Base-by-base conservation (phyloP, 2,888 invertebrate species). In the Chrysina gloriosa region DNA sequence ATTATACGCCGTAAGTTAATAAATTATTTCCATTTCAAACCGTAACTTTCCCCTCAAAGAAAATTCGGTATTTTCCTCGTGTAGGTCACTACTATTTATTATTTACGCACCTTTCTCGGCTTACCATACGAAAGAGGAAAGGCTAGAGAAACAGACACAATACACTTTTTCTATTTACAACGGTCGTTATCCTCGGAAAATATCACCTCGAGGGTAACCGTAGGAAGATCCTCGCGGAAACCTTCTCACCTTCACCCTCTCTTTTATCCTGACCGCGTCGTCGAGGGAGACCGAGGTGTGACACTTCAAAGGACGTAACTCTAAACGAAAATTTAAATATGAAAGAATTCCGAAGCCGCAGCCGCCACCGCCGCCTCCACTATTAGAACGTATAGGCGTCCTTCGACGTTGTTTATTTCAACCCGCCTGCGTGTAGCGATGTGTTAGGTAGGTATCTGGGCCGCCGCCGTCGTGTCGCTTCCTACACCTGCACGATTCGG, bases 241-340 rank as follows among this genome's bases (percentile, higher is more conserved):
- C 9, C 7, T 52, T 52, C 29, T 52, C 14, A 9, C 50, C 16
- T 16, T n/a, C 31, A 1, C 3, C 4, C 27, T 16, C 31, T 27
- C 27, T 25, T 27, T 9, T 7, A n/a, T 14, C 3, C 39, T 11
- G 16, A 14, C 39, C 39, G 9, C 16, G n/a, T 42, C 19, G 42
- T 42, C 7, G 14, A 16, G 14, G 2, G 29, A 29, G 29, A 11
- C 7, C 14, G 16, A 29, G 29, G 50, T 29, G 29, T 27, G 50
- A 29, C 29, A 52, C 50, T 29, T 27, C 14, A 52, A 29, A 16
- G 14, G 16, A 52, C 27, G 50, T 52, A 52, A 14, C 14, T 25
- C 42, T 58, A 25, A 58, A 58, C 42, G 58, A 42, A 58, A 58
- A 58, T 58, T 58, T 58, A 58, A 58, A 58, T 58, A 58, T 58